These are phyloP conservation scores for Diorhabda sublineata DNA, from an alignment of 1,140 invertebrate genomes.

Conservation along the genomic window DNA sequence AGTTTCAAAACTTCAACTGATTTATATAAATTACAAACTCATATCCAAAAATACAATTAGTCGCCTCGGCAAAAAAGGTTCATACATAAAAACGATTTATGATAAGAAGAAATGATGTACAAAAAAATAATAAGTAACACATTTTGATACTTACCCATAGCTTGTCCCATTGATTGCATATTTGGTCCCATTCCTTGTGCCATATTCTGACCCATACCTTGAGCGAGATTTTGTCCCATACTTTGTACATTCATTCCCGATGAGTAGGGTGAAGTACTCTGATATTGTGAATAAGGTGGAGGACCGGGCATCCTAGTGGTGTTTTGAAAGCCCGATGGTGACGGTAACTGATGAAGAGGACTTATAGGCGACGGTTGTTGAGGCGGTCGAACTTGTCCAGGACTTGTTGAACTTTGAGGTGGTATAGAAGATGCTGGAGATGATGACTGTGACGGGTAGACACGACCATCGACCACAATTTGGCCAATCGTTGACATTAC, in stretches of 20 bases:
- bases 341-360: constrained; percentile 40
- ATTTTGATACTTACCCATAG: constrained; percentile 1
- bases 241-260: constrained; percentile 4
- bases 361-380: constrained; percentile 44
- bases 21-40: neutral
- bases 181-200: constrained; percentile 23
- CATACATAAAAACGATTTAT: no score
- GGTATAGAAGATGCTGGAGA: constrained; percentile 48
- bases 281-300: constrained; percentile 33
- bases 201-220: constrained; percentile 26
- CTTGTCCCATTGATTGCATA: constrained; percentile 13
- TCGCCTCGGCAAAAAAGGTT: no score
- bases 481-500: constrained; percentile 69
- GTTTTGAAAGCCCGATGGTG: constrained; percentile 35
- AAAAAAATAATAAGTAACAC: no score
- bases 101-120: no score
- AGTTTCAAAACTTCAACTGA: neutral
- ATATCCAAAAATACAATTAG: no score
- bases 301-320: constrained; percentile 27
- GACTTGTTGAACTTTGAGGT: constrained; percentile 40
- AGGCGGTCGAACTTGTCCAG: constrained; percentile 40
- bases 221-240: constrained; percentile 11
- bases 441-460: constrained; percentile 51
- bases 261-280: constrained; percentile 21
- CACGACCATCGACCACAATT: constrained; percentile 73